phyloP scores from a whole-genome alignment of 2,888 invertebrate genomes.

The Lottia scabra region DNA sequence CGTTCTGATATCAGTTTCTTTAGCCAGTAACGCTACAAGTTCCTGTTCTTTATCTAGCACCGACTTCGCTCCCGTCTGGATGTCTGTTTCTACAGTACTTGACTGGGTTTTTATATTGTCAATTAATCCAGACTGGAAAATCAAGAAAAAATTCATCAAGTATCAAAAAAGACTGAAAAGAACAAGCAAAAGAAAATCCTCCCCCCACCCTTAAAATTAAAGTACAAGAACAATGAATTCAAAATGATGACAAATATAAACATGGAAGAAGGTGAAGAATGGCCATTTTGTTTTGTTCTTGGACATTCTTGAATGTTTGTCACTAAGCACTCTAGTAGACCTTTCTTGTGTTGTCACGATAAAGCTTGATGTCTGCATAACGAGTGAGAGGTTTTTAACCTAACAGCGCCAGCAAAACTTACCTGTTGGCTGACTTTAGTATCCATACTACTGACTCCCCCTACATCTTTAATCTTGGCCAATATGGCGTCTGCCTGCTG shows the following conservation, averaged over 20 bases:
- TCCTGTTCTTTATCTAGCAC: background rate
- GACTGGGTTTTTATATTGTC: background rate
- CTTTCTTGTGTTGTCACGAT: too few species aligned
- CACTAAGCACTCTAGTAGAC: too few species aligned
- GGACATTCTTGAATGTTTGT: too few species aligned
- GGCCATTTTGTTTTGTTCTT: too few species aligned
- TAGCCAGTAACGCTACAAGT: background rate
- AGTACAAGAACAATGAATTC: too few species aligned
- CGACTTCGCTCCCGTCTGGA: background rate
- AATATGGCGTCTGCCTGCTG: background rate
- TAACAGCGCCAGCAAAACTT: background rate
- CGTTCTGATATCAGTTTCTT: background rate
- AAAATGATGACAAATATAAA: too few species aligned
- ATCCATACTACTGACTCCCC: constrained; percentile 1
- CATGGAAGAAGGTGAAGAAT: too few species aligned
- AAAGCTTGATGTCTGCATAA: too few species aligned
- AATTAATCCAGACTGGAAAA: background rate
- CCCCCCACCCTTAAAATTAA: too few species aligned
- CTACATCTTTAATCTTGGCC: background rate
- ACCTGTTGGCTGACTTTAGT: constrained; percentile 6
- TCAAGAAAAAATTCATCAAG: too few species aligned
- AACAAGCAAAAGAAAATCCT: too few species aligned
- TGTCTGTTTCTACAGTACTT: background rate
- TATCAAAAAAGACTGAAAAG: too few species aligned
- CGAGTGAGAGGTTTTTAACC: background rate